Evolutionary conservation across 2,113 vertebrate species (phyloP), one percentile per base, ranked within the genome.

Genomic region (Laticauda colubrina): DNA sequence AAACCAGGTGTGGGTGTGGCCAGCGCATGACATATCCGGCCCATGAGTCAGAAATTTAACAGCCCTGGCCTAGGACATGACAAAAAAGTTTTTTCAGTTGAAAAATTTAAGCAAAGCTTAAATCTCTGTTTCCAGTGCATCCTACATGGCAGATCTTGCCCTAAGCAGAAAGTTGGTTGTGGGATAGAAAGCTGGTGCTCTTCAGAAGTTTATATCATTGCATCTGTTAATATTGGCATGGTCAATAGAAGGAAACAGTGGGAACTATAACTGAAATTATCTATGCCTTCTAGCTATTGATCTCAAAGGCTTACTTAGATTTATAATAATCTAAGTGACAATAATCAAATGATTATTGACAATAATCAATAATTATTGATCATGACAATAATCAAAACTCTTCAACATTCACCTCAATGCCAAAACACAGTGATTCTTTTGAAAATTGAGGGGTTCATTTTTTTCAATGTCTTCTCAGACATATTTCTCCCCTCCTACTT

Each of bases 401-500:
- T 81, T 23, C 11, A 86, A 86, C 39, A 86, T 86, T 48, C 21
- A 48, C 1, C 85, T 48, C 11, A 0, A 45, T 86, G 85, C 26
- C 85, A 86, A 86, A 45, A 86, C 43, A 48, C 45, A 48, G 43
- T 24, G 23, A 23, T 86, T 11, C 45, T 86, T 48, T 86, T 86
- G 85, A 86, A 86, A 45, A 48, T 86, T 21, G 43, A 43, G 34
- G 23, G 10, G 3, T 48, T 51, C 0, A 0, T 14, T 86, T 48
- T 86, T 86, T 86, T 29, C 18, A 45, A 26, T 86, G 85, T 48
- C 39, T 26, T 48, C 23, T 45, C 85, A 45, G 45, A 86, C 23
- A 14, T 10, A 2, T 9, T 45, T 12, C 9, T 0, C 1, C 23
- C 0, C 23, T 3, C 24, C 5, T 24, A 6, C 24, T 48, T 48